Evolutionary conservation across 2,888 invertebrate genomes (phyloP).

Genomic region (Aphidoletes aphidimyza): DNA sequence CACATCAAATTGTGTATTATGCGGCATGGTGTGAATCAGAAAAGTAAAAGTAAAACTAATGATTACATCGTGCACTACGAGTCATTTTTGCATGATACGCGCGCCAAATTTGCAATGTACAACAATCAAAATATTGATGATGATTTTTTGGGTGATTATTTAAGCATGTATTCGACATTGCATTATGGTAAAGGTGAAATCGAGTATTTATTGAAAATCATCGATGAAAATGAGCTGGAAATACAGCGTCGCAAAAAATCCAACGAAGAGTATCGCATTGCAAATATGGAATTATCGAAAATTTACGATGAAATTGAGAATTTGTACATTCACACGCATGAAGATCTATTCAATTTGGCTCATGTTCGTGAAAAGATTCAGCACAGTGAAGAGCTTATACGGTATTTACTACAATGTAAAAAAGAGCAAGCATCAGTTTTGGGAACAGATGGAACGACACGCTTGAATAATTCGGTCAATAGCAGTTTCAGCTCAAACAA

Average conservation of each 20-base stretch:
- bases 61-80: conserved; percentile 12
- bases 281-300: neutral
- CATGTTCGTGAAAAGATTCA: conserved; percentile 1
- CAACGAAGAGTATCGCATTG: neutral
- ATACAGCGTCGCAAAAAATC: neutral
- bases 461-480: neutral
- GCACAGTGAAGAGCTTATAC: neutral
- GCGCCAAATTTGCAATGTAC: neutral
- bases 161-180: neutral
- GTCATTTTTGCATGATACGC: conserved; percentile 9
- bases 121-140: conserved; percentile 20
- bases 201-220: neutral
- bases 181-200: conserved; percentile 14
- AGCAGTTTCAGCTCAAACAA: conserved; percentile 2
- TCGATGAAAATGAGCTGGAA: conserved; percentile 1
- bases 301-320: conserved; percentile 30
- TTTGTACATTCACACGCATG: neutral
- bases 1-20: neutral
- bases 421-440: no score
- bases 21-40: neutral
- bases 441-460: no score
- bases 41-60: neutral
- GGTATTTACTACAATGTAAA: conserved; percentile 44
- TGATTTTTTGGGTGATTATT: conserved; percentile 39
- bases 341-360: neutral